These are phyloP conservation scores for Pantala flavescens DNA, from an alignment of 1,140 invertebrate genomes.

Conservation along the genomic window DNA sequence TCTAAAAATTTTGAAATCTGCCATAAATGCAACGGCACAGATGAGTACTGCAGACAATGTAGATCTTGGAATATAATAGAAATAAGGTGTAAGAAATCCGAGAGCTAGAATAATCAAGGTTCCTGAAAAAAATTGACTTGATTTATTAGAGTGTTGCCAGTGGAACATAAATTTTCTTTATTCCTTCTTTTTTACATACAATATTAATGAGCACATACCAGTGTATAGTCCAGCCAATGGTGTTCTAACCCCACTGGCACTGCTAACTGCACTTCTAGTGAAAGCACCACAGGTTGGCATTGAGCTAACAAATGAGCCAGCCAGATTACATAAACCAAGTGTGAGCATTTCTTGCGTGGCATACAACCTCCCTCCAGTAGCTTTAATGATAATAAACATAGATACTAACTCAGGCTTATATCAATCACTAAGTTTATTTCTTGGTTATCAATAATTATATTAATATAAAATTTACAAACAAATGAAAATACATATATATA, in stretches of 20 bases:
- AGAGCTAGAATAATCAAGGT: constrained; percentile 47
- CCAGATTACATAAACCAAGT: constrained; percentile 54
- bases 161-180: too few species aligned
- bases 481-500: too few species aligned
- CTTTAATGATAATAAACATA: constrained; percentile 28
- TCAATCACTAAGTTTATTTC: too few species aligned
- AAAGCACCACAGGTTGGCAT: constrained; percentile 64
- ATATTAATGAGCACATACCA: constrained; percentile 30
- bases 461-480: too few species aligned
- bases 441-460: too few species aligned
- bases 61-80: constrained; percentile 57
- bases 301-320: constrained; percentile 59
- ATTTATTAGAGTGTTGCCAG: too few species aligned
- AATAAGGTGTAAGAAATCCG: constrained; percentile 55
- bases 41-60: constrained; percentile 55
- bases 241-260: constrained; percentile 62
- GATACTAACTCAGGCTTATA: background rate
- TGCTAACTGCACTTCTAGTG: constrained; percentile 61
- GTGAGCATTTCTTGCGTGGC: constrained; percentile 58
- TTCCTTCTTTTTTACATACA: background rate
- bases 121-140: constrained; percentile 33
- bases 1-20: constrained; percentile 47
- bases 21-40: constrained; percentile 56
- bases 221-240: constrained; percentile 57
- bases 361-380: constrained; percentile 40